Evolutionary conservation across 1,140 invertebrate species (phyloP).

Genomic region (Pseudomyrmex pallidus): DNA sequence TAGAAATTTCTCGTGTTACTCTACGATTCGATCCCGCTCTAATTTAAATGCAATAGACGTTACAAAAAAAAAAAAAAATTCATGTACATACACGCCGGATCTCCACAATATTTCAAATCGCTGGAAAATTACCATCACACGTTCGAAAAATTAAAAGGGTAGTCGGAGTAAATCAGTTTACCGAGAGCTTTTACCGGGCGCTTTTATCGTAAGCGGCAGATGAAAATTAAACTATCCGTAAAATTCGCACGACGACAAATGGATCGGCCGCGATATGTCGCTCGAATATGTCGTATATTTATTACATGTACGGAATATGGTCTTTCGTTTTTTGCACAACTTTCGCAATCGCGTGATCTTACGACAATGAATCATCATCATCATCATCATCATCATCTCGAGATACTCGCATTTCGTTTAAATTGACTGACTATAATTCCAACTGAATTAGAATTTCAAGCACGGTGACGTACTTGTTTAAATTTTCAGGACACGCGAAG

Average conservation of each 20-base stretch:
- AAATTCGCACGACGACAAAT: constrained; percentile 60
- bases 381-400: no score
- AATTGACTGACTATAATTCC: neutral
- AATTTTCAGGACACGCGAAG: neutral
- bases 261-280: constrained; percentile 18
- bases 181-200: constrained; percentile 56
- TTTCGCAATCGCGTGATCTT: neutral
- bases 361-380: neutral
- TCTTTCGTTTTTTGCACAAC: neutral
- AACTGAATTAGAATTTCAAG: neutral
- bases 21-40: constrained; percentile 12
- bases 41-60: constrained; percentile 28
- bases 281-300: constrained; percentile 8
- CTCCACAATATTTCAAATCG: constrained; percentile 51
- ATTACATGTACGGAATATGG: constrained; percentile 10
- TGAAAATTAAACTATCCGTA: constrained; percentile 63
- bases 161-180: constrained; percentile 60
- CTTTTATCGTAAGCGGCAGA: constrained; percentile 66
- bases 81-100: neutral
- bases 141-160: constrained; percentile 59
- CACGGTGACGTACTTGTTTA: neutral
- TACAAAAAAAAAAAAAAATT: constrained; percentile 23
- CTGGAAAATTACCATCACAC: constrained; percentile 42
- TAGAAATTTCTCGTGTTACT: constrained; percentile 15
- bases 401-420: neutral